phyloP scores from a whole-genome alignment of 2,113 vertebrate species.

The Equus quagga region DNA sequence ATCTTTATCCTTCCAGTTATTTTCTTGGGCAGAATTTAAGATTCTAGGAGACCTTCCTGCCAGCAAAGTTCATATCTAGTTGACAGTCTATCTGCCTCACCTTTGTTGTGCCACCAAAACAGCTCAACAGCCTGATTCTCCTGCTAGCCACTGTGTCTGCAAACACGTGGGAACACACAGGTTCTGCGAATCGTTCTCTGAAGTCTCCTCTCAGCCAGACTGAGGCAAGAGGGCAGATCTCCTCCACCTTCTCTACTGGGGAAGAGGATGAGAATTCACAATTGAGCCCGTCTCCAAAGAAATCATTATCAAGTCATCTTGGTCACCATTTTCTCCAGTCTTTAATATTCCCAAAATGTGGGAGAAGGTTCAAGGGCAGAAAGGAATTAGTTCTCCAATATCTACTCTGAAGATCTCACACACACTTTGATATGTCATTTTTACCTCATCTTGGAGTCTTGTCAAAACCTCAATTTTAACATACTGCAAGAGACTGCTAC shows the following conservation, averaged over 20 bases:
- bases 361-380: background rate
- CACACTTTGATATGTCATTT: background rate
- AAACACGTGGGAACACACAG: background rate
- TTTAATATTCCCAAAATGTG: background rate
- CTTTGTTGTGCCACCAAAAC: background rate
- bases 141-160: background rate
- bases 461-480: background rate
- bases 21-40: background rate
- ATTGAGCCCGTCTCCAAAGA: background rate
- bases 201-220: background rate
- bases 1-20: background rate
- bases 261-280: background rate
- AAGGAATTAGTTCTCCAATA: background rate
- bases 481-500: background rate
- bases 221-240: background rate
- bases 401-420: background rate
- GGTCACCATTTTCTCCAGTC: background rate
- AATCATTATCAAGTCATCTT: background rate
- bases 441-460: background rate
- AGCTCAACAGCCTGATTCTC: background rate
- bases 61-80: background rate
- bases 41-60: background rate
- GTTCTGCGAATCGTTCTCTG: background rate
- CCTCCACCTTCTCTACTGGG: background rate
- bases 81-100: background rate